Base-by-base conservation (phyloP, 2,113 vertebrate genomes). In the Callipepla californica region DNA sequence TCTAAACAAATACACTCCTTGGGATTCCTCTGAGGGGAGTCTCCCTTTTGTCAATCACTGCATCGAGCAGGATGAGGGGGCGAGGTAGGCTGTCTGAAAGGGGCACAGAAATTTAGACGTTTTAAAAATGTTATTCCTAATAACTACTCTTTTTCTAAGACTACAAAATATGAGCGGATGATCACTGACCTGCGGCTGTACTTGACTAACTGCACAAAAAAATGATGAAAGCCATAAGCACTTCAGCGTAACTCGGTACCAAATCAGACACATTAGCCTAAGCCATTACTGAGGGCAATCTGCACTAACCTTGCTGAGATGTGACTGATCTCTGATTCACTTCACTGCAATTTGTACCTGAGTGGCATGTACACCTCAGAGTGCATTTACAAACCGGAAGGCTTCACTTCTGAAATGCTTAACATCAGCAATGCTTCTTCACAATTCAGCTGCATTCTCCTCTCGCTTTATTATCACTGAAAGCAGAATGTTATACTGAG, bases 291-390 rank as follows among this genome's bases (percentile, higher is more conserved):
- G 50, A 66, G 66, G 42, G 13, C 0, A 9, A 20, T 34, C 3
- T 48, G 72, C 18, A 26, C 22, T 38, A 42, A 9, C 3, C 6
- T 32, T 58, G 34, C 11, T 1, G 16, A 75, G 48, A 40, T 75
- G 72, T 7, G 7, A 83, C 26, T 20, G 13, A 67, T 13, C 40
- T n/a, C 50, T 9, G 3, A 21, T n/a, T 4, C 2, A 57, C 3
- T 30, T 51, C 53, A 48, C 2, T 28, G 50, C 42, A 28, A 25
- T 13, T 8, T 48, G 44, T 9, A 75, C 44, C 53, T 4, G 3
- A 5, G 6, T 22, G 8, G 18, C 0, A 0, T 45, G 26, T 8
- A 53, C 34, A 48, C 23, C 22, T 51, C 25, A 32, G 58, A 76
- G 36, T 2, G 1, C 15, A 21, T 32, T 14, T n/a, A 44, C 25